A percentile compares a stretch with the other conserved stretches of the same genome.
phyloP scores from a whole-genome alignment of 2,113 vertebrate species.

The Murina feae region DNA sequence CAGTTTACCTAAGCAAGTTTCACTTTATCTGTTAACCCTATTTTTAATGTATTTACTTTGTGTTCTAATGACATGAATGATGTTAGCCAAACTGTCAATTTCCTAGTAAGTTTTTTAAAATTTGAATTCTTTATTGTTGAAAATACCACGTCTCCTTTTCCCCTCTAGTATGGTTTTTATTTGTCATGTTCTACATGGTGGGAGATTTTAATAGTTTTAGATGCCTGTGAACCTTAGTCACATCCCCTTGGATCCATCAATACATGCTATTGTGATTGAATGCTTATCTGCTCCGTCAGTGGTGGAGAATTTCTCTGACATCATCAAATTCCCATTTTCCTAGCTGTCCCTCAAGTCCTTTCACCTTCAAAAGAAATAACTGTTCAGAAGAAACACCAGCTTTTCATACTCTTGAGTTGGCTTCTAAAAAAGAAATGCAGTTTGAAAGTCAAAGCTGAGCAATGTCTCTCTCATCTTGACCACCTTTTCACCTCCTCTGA shows the following conservation, averaged over 20 bases:
- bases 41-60: conserved; percentile 32
- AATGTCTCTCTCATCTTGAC: neutral
- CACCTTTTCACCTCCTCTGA: neutral
- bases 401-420: neutral
- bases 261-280: neutral
- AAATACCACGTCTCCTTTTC: too few species aligned
- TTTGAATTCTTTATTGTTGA: too few species aligned
- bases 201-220: neutral
- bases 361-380: neutral
- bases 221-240: neutral
- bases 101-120: neutral
- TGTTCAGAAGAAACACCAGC: neutral
- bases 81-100: conserved; percentile 20
- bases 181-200: neutral
- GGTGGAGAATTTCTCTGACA: neutral
- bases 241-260: neutral
- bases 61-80: neutral
- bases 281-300: neutral
- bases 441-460: neutral
- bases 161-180: neutral
- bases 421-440: neutral
- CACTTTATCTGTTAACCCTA: neutral
- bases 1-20: neutral
- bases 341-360: neutral
- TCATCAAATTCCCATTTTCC: neutral